Evolutionary conservation across 1,140 invertebrate species (phyloP), one percentile per base, ranked within the genome.

Genomic region (Zaprionus inermis): DNA sequence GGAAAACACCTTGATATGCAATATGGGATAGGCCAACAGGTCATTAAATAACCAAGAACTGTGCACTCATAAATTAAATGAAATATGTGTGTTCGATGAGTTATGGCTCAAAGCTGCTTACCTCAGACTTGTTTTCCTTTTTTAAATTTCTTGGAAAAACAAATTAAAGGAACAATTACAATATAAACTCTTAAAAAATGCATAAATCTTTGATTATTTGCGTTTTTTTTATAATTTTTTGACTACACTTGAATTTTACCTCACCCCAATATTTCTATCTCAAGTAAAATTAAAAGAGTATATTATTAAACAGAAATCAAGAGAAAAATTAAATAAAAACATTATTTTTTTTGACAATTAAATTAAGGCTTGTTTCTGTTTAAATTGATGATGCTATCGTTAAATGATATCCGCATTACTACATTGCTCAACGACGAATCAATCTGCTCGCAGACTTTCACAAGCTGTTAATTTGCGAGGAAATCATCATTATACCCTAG

Each of bases 381-480:
- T n/a, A 16, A 32, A 36, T 1, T 38, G 32, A 51, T 22, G 30
- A 12, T 24, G 22, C 12, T 30, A 52, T 16, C 24, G n/a, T 30
- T 41, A 32, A 57, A 3, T 24, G 52, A 49, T 52, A 18, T 57
- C 28, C 3, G 51, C 4, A 66, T 44, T 66, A 16, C 52, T 14
- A 5, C 34, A 49, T 46, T 30, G 36, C 24, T 11, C 20, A 44
- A 24, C 55, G 28, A 12, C 30, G 5, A 52, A 68, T 73, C 65
- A 68, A 73, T 73, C 64, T 56, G 36, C 34, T 55, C 18, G 12
- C 16, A 36, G 36, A 44, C 18, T 30, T 28, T 28, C 32, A 32
- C 49, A n/a, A 14, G 12, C 38, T 56, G 38, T 69, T 61, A 49
- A 56, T 68, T 57, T 66, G 34, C 46, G 18, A 7, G 38, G 2